A percentile compares a stretch with the other conserved stretches of the same genome.
phyloP scores from a whole-genome alignment of 2,113 vertebrate genomes.

The Condylura cristata region DNA sequence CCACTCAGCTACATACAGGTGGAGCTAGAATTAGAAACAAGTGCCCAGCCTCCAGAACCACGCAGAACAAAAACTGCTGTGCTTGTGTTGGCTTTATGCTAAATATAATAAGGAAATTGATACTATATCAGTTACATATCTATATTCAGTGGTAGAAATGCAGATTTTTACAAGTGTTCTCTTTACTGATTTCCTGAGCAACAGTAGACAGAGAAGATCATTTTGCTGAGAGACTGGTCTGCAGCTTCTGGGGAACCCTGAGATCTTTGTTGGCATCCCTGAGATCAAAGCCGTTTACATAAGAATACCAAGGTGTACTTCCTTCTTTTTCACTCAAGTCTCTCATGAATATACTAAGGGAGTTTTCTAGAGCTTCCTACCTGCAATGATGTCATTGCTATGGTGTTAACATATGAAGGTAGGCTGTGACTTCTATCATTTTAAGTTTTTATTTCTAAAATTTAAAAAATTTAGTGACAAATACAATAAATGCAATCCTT shows the following conservation, averaged over 20 bases:
- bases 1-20: neutral
- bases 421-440: neutral
- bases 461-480: neutral
- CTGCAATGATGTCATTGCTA: neutral
- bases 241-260: neutral
- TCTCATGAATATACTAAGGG: neutral
- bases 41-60: neutral
- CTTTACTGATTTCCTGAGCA: neutral
- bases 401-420: neutral
- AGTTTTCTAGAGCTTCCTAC: neutral
- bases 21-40: neutral
- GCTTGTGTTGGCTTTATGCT: neutral
- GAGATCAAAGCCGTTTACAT: neutral
- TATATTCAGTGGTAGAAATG: neutral
- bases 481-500: neutral
- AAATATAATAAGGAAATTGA: neutral
- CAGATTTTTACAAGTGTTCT: neutral
- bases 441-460: conserved; percentile 1
- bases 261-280: neutral
- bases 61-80: neutral
- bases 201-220: neutral
- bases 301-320: neutral
- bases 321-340: neutral
- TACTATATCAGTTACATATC: neutral
- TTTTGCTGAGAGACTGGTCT: neutral